A percentile compares a stretch with the other conserved stretches of the same genome.
These are phyloP conservation scores for Grus americana DNA, from an alignment of 2,113 vertebrate genomes.

Conservation along the genomic window DNA sequence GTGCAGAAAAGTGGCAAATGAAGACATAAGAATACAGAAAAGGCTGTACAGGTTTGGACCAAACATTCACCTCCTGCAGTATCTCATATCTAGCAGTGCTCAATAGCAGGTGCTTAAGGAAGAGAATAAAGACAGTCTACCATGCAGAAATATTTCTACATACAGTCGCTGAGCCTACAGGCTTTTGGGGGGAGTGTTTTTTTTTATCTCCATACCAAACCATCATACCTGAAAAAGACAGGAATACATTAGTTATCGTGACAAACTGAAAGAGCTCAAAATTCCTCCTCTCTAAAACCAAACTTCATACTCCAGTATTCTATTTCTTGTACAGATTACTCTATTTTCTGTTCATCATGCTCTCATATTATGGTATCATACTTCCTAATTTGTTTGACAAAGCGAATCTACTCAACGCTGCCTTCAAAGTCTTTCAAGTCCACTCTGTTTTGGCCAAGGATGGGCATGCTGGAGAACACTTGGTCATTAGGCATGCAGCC, in stretches of 20 bases:
- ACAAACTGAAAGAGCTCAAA: background rate
- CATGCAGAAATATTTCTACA: background rate
- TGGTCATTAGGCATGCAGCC: background rate
- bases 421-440: background rate
- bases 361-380: background rate
- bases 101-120: background rate
- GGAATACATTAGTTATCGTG: background rate
- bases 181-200: rapidly evolving
- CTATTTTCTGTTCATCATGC: background rate
- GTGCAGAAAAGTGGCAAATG: background rate
- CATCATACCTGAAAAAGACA: background rate
- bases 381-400: background rate
- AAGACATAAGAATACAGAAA: background rate
- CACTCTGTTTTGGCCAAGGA: background rate
- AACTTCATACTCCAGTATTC: background rate
- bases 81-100: background rate
- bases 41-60: background rate
- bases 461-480: background rate
- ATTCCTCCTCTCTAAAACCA: background rate
- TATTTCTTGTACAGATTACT: background rate
- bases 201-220: background rate
- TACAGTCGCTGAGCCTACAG: background rate
- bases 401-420: background rate
- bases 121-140: background rate
- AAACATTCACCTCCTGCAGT: background rate